These are phyloP conservation scores for Drosophila equinoxialis DNA, from an alignment of 1,140 invertebrate genomes.

Conservation along the genomic window DNA sequence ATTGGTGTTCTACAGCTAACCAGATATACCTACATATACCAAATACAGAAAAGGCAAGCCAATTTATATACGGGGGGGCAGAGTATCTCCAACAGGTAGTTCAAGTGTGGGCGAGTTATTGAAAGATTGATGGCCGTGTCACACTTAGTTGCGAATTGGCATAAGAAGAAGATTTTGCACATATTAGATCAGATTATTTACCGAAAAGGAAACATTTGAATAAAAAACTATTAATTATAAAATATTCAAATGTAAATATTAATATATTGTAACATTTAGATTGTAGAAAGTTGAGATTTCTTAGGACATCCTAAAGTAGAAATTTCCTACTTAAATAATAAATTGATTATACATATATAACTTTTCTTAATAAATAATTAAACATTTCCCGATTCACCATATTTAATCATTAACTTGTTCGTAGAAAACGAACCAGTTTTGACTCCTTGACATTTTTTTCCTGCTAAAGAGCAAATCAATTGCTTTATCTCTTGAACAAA, in stretches of 20 bases:
- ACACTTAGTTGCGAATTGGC: not conserved
- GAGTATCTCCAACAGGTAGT: not conserved
- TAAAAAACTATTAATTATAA: no score
- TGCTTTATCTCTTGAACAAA: conserved; percentile 38
- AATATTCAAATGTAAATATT: no score
- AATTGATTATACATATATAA: no score
- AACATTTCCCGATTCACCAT: not conserved
- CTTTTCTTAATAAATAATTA: not conserved
- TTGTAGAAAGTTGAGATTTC: no score
- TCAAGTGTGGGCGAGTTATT: not conserved
- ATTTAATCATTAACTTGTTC: not conserved
- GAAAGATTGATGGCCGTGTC: conserved; percentile 3
- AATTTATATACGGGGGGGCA: not conserved
- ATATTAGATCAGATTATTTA: no score
- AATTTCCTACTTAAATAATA: no score
- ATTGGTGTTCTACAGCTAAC: conserved; percentile 44
- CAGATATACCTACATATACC: conserved; percentile 20
- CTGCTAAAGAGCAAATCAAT: conserved; percentile 22
- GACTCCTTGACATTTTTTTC: conserved; percentile 2
- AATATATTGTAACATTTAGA: no score
- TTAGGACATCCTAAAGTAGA: no score
- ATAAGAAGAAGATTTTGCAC: conserved; percentile 1
- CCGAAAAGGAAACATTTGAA: no score
- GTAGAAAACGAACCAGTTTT: not conserved
- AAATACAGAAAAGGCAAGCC: conserved; percentile 23